Percentiles rank a stretch among this genome's conserved stretches.
These are phyloP conservation scores for Ptiloglossa arizonensis DNA, from an alignment of 1,140 invertebrate genomes.

Conservation along the genomic window DNA sequence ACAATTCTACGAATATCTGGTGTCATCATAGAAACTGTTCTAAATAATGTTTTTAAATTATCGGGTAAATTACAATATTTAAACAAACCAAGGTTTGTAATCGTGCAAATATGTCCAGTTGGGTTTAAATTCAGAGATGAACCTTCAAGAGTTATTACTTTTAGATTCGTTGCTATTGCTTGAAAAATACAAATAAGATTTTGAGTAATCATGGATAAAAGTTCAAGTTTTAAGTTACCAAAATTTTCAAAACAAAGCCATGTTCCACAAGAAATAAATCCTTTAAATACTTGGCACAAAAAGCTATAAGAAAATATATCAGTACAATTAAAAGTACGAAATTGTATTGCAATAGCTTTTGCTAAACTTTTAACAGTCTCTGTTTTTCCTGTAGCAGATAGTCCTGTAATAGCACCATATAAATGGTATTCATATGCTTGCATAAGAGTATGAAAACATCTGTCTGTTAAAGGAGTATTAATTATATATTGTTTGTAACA, in stretches of 20 bases:
- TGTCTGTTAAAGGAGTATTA: conserved; percentile 94
- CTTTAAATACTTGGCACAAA: conserved; percentile 84
- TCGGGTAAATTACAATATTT: conserved; percentile 85
- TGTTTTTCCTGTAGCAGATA: conserved; percentile 87
- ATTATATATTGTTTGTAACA: conserved; percentile 91
- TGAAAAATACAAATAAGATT: conserved; percentile 82
- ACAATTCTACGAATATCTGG: conserved; percentile 86
- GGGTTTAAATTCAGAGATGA: conserved; percentile 83
- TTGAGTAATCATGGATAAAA: conserved; percentile 81
- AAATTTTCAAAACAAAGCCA: conserved; percentile 90
- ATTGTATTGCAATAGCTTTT: conserved; percentile 85
- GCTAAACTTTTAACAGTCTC: conserved; percentile 87
- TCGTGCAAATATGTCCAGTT: conserved; percentile 85
- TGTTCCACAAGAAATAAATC: conserved; percentile 85
- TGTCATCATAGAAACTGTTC: conserved; percentile 86
- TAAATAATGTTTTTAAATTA: conserved; percentile 86
- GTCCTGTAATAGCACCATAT: conserved; percentile 85
- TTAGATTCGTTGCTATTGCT: conserved; percentile 81
- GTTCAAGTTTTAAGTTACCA: conserved; percentile 84
- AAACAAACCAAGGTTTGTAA: conserved; percentile 85
- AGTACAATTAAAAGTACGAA: conserved; percentile 86
- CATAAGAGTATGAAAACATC: conserved; percentile 94
- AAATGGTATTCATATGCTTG: conserved; percentile 88
- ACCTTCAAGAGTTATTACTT: conserved; percentile 84
- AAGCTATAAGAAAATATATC: conserved; percentile 85